These are phyloP conservation scores for Furcifer pardalis DNA, from an alignment of 2,797 vertebrate genomes.

Conservation along the genomic window DNA sequence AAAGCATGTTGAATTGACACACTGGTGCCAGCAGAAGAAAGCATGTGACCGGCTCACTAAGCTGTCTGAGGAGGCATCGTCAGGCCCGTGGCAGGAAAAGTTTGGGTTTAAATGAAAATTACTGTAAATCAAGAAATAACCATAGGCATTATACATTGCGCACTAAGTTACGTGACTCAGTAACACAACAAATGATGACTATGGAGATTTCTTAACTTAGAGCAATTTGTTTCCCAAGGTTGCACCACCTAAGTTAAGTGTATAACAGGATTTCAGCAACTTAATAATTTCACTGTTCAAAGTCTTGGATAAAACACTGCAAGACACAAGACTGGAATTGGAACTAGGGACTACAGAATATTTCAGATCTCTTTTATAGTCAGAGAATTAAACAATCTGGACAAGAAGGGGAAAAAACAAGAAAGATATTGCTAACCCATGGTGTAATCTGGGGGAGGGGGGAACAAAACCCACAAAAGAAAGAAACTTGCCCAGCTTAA, in stretches of 20 bases:
- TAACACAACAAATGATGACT: neutral
- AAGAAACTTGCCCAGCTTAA: constrained; percentile 90
- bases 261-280: no score
- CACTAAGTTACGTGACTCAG: neutral
- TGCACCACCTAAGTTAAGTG: no score
- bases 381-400: neutral
- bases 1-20: no score
- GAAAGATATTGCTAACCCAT: neutral
- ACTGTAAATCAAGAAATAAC: no score
- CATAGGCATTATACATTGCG: no score
- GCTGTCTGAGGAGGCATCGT: no score
- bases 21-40: no score
- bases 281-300: neutral
- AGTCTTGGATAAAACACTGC: neutral
- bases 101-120: no score
- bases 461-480: neutral
- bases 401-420: neutral
- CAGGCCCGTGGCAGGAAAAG: no score
- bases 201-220: neutral
- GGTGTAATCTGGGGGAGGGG: neutral
- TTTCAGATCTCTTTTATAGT: neutral
- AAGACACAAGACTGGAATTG: neutral
- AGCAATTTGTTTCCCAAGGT: no score
- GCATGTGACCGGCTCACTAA: no score
- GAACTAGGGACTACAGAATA: neutral